Conservation (phyloP, 2,797 vertebrate genomes). For the Momotus momota region DNA sequence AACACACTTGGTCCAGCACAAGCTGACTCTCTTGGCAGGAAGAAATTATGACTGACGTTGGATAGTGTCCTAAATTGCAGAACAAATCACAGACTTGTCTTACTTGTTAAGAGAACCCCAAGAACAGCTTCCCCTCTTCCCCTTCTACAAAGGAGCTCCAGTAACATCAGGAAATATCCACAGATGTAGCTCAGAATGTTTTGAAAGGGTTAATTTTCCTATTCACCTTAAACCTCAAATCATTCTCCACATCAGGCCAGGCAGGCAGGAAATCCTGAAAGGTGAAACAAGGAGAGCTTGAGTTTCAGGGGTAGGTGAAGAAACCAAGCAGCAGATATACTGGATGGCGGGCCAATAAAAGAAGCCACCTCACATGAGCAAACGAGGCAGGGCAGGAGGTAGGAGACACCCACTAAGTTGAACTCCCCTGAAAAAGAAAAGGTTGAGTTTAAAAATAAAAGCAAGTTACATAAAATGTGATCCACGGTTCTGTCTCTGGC, state of each 20-base stretch:
- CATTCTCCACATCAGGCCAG: background rate
- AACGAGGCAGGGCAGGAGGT: background rate
- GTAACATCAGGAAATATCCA: background rate
- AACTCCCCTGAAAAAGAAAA: conserved; percentile 5
- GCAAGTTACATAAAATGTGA: background rate
- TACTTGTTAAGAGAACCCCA: background rate
- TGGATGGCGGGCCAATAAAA: background rate
- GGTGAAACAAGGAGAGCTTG: background rate
- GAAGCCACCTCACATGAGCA: background rate
- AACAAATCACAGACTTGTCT: background rate
- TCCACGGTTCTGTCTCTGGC: background rate
- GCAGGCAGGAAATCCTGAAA: background rate
- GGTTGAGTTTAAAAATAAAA: background rate
- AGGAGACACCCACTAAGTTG: background rate
- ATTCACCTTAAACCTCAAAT: background rate
- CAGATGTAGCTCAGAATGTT: background rate
- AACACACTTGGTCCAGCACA: background rate
- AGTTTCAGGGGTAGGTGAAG: background rate
- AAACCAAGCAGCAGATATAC: background rate
- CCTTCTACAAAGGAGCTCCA: background rate
- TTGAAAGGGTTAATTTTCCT: background rate
- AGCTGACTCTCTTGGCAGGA: background rate
- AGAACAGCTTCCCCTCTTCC: background rate
- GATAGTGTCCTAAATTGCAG: background rate
- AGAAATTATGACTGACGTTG: accelerated